Evolutionary conservation across 1,140 invertebrate species (phyloP), one percentile per base, ranked within the genome.

Genomic region (Eriocheir sinensis): DNA sequence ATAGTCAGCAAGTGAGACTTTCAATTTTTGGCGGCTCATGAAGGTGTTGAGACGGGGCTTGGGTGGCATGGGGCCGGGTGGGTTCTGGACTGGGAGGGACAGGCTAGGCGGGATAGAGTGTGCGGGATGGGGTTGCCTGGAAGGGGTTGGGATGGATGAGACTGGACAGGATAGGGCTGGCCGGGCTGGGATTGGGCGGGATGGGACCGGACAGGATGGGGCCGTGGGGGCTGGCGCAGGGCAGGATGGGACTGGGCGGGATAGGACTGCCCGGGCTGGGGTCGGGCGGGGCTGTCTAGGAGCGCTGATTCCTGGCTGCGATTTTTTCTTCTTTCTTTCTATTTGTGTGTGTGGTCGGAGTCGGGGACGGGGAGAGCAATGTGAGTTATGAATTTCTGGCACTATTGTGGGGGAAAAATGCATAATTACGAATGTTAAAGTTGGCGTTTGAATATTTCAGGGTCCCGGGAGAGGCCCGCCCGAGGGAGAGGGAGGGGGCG

Each of bases 21-120:
- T 86, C 83, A 86, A 86, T 86, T 86, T 86, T 86, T 86, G 36
- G 83, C 3, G 83, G 36, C 83, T 40, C 83, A 86, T 86, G 40
- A 86, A 86, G 83, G 36, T 86, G 83, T 36, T 41, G 9, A 2
- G 9, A 17, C 30, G 40, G 1, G n/a, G n/a, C n/a, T n/a, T n/a
- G n/a, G 21, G 60, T n/a, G 60, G 44, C 15, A 15, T 48, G n/a
- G n/a, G n/a, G n/a, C n/a, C n/a, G n/a, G n/a, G n/a, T n/a, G n/a
- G n/a, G n/a, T n/a, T n/a, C n/a, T n/a, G n/a, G n/a, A n/a, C n/a
- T n/a, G n/a, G n/a, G n/a, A n/a, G n/a, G n/a, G n/a, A n/a, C n/a
- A n/a, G n/a, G n/a, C n/a, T n/a, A n/a, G n/a, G n/a, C n/a, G n/a
- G n/a, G n/a, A n/a, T n/a, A n/a, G n/a, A n/a, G n/a, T n/a, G n/a